Evolutionary conservation across 2,797 vertebrate genomes (phyloP).

Genomic region (Dendrocincla tyrannina): DNA sequence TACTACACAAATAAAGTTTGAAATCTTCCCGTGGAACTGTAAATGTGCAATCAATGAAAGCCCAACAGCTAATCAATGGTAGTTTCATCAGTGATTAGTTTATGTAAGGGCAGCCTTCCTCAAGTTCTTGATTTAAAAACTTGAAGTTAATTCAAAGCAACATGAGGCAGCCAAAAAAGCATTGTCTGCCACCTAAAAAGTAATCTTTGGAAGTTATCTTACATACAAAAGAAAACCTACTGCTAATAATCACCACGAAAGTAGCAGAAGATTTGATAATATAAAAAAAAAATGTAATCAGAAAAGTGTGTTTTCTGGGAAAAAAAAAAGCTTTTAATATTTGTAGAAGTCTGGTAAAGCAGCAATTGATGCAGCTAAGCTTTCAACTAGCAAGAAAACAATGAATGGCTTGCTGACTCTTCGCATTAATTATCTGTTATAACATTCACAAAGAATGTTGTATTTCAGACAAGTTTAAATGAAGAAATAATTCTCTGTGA

Average conservation of each 20-base stretch:
- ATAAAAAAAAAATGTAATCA: not conserved
- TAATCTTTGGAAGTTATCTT: not conserved
- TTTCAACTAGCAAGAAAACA: not conserved
- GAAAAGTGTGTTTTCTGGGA: not conserved
- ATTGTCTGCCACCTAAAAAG: not conserved
- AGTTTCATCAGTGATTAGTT: slow-evolving; percentile 58
- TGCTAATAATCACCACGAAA: not conserved
- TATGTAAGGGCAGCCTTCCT: not conserved
- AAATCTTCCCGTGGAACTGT: slow-evolving; percentile 15
- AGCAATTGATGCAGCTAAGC: not conserved
- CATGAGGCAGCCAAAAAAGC: slow-evolving; percentile 2
- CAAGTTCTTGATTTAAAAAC: slow-evolving; percentile 46
- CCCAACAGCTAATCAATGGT: slow-evolving; percentile 59
- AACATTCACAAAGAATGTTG: not conserved
- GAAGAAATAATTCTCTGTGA: not conserved
- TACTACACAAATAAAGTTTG: slow-evolving; percentile 44
- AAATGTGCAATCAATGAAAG: slow-evolving; percentile 59
- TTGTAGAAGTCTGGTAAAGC: not conserved
- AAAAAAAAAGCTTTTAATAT: not conserved
- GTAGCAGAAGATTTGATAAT: not conserved
- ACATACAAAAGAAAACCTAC: not conserved
- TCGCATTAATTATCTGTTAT: not conserved
- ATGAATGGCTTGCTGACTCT: not conserved
- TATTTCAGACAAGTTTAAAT: not conserved
- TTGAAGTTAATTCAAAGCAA: slow-evolving; percentile 44